phyloP scores from a whole-genome alignment of 2,888 invertebrate species.

The Drosophila nr. perissopoda region DNA sequence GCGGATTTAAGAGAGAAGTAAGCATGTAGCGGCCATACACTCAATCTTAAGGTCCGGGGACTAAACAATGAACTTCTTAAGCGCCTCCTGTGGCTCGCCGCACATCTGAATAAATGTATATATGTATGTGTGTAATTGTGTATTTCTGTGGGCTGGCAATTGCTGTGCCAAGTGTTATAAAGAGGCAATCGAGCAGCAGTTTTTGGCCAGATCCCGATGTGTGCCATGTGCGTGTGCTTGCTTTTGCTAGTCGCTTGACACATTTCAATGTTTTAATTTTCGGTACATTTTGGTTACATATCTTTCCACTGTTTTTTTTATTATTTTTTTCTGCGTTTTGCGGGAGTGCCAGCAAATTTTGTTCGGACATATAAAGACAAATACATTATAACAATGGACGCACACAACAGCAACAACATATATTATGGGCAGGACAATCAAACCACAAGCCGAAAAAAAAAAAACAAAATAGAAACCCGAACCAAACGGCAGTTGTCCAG shows the following conservation, averaged over 20 bases:
- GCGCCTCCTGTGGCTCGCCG: slow-evolving; percentile 54
- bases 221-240: slow-evolving; percentile 34
- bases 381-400: slow-evolving; percentile 60
- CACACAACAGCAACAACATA: slow-evolving; percentile 48
- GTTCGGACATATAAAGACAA: slow-evolving; percentile 46
- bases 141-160: slow-evolving; percentile 40
- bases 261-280: slow-evolving; percentile 70
- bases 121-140: slow-evolving; percentile 2
- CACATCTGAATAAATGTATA: slow-evolving; percentile 13
- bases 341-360: slow-evolving; percentile 50
- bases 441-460: slow-evolving; percentile 67
- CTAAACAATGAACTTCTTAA: slow-evolving; percentile 70
- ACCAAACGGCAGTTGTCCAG: slow-evolving; percentile 58
- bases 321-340: neutral
- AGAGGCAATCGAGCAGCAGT: slow-evolving; percentile 75
- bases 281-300: slow-evolving; percentile 57
- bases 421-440: slow-evolving; percentile 75
- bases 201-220: slow-evolving; percentile 44
- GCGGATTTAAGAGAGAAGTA: neutral
- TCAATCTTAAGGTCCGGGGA: slow-evolving; percentile 12
- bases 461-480: slow-evolving; percentile 39
- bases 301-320: slow-evolving; percentile 15
- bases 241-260: slow-evolving; percentile 34
- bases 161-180: slow-evolving; percentile 64
- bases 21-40: slow-evolving; percentile 8